Evolutionary conservation across 2,113 vertebrate species (phyloP).

Genomic region (Pygoscelis adeliae): DNA sequence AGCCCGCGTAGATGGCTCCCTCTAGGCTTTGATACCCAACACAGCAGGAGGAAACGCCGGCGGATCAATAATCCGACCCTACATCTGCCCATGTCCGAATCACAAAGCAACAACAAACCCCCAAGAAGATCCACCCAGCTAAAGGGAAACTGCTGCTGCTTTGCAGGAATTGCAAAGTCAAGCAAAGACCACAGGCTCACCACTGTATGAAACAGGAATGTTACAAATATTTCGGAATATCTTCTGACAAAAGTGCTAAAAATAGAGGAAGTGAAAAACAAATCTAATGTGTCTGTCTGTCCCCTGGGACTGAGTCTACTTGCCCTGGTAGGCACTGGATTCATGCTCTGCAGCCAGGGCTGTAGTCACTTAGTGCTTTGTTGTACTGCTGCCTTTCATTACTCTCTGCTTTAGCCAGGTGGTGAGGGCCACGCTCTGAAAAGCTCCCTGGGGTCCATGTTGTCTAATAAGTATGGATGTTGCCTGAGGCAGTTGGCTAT

Average conservation of each 20-base stretch:
- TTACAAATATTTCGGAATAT: background rate
- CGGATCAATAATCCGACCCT: background rate
- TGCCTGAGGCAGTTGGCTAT: slow-evolving; percentile 67
- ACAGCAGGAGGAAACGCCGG: slow-evolving; percentile 45
- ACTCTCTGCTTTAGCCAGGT: slow-evolving; percentile 48
- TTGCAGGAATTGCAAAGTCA: background rate
- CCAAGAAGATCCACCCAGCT: background rate
- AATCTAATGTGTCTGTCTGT: background rate
- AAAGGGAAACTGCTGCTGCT: background rate
- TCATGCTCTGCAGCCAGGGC: background rate
- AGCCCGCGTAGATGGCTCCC: slow-evolving; percentile 71
- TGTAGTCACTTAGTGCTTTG: background rate
- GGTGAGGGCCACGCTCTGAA: slow-evolving; percentile 38
- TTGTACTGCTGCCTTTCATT: slow-evolving; percentile 20
- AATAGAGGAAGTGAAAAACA: background rate
- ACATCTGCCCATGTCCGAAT: background rate
- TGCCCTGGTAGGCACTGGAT: background rate
- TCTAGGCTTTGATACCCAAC: slow-evolving; percentile 65
- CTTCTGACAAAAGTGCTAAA: background rate
- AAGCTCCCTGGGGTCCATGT: slow-evolving; percentile 39
- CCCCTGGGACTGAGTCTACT: background rate
- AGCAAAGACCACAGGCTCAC: background rate
- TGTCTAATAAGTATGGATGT: slow-evolving; percentile 72
- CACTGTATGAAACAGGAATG: background rate
- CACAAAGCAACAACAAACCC: background rate